phyloP scores from a whole-genome alignment of 2,797 vertebrate genomes.

The Pagetopsis macropterus region DNA sequence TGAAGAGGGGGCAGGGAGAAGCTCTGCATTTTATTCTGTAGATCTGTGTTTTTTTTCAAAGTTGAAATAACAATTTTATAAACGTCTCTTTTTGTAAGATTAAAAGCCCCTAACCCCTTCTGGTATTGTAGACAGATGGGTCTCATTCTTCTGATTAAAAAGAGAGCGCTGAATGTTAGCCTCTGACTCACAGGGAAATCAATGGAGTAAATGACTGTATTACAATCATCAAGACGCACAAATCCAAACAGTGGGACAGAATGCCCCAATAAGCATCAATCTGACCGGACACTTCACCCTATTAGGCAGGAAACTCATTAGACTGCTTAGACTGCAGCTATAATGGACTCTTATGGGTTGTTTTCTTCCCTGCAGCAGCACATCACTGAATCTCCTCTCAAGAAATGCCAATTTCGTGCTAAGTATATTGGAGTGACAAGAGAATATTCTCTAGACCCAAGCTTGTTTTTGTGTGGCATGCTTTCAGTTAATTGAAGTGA shows the following conservation, averaged over 20 bases:
- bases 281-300: slow-evolving; percentile 59
- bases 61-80: slow-evolving; percentile 49
- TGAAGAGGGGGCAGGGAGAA: slow-evolving; percentile 36
- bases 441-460: not conserved
- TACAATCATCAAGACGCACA: slow-evolving; percentile 53
- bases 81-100: slow-evolving; percentile 22
- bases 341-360: slow-evolving; percentile 27
- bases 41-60: slow-evolving; percentile 41
- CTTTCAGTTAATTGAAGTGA: slow-evolving; percentile 11
- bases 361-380: slow-evolving; percentile 35
- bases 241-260: slow-evolving; percentile 51
- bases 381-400: slow-evolving; percentile 22
- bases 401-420: slow-evolving; percentile 34
- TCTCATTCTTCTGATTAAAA: slow-evolving; percentile 62
- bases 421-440: not conserved
- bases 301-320: slow-evolving; percentile 70
- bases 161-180: slow-evolving; percentile 18
- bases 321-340: slow-evolving; percentile 47
- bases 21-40: slow-evolving; percentile 48
- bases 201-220: slow-evolving; percentile 56
- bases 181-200: slow-evolving; percentile 44
- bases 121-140: slow-evolving; percentile 57
- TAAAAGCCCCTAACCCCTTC: slow-evolving; percentile 19
- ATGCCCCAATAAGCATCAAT: slow-evolving; percentile 73
- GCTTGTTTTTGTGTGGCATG: not conserved